A percentile compares a stretch with the other conserved stretches of the same genome.
These are phyloP conservation scores for Palloptera scutellata DNA, from an alignment of 2,888 invertebrate genomes.

Conservation along the genomic window DNA sequence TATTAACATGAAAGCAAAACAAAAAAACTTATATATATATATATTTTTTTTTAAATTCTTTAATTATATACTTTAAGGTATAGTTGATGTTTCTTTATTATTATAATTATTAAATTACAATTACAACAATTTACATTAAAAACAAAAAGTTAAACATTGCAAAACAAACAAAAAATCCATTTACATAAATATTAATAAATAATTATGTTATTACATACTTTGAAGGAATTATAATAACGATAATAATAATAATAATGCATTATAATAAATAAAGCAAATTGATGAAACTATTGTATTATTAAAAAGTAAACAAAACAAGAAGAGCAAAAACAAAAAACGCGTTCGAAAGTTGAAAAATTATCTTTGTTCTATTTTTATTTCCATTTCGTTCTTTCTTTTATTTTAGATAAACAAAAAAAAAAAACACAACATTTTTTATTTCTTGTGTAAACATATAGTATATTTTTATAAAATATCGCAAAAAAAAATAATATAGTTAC, in stretches of 20 bases:
- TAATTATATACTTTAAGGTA: slow-evolving; percentile 44
- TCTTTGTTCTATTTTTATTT: too few relatives aligned
- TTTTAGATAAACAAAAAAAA: too few relatives aligned
- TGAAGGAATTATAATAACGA: slow-evolving; percentile 24
- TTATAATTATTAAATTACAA: slow-evolving; percentile 32
- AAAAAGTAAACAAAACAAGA: slow-evolving; percentile 1
- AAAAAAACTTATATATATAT: too few relatives aligned
- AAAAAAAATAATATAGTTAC: too few relatives aligned
- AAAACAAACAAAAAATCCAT: slow-evolving; percentile 32
- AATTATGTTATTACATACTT: slow-evolving; percentile 35
- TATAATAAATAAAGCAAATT: slow-evolving; percentile 15
- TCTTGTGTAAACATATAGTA: too few relatives aligned
- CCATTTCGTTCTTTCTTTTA: too few relatives aligned
- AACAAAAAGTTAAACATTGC: slow-evolving; percentile 13
- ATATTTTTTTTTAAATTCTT: slow-evolving; percentile 36
- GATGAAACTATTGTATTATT: slow-evolving; percentile 16
- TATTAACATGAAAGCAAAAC: slow-evolving; percentile 18
- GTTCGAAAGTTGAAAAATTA: too few relatives aligned
- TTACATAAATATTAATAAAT: slow-evolving; percentile 21
- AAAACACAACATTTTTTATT: too few relatives aligned
- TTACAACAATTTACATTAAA: slow-evolving; percentile 33
- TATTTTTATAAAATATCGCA: too few relatives aligned
- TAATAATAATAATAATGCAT: slow-evolving; percentile 5
- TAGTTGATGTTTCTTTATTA: slow-evolving; percentile 44
- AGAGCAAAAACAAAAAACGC: background rate